phyloP scores from a whole-genome alignment of 2,888 invertebrate genomes.

The Rhimphoctona megacephalus region DNA sequence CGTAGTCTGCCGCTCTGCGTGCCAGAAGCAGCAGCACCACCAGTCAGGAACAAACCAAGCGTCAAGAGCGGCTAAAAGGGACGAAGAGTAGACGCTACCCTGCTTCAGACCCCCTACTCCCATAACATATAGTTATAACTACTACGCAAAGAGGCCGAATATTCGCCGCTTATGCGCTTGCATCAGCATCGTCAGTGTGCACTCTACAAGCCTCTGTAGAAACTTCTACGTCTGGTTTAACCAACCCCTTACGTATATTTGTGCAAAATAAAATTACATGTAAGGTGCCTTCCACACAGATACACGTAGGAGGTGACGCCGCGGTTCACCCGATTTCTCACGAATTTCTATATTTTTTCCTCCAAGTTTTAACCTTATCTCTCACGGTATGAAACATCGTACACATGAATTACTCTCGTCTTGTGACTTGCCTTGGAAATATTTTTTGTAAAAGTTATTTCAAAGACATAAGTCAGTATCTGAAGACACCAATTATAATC shows the following conservation, averaged over 20 bases:
- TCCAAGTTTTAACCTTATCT: not conserved
- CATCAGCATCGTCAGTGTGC: conserved; percentile 43
- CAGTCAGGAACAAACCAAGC: conserved; percentile 59
- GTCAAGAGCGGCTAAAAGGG: conserved; percentile 24
- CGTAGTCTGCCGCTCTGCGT: conserved; percentile 33
- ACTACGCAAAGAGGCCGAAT: conserved; percentile 32
- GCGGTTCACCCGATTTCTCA: conserved; percentile 53
- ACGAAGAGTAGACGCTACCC: not conserved
- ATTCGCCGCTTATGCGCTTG: conserved; percentile 24
- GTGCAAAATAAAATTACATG: not conserved
- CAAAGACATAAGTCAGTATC: not conserved
- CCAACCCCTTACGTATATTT: conserved; percentile 39
- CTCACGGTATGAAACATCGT: not conserved
- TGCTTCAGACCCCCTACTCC: conserved; percentile 34
- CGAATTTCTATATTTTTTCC: conserved; percentile 22
- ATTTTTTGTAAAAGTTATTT: not conserved
- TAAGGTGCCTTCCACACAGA: conserved; percentile 1
- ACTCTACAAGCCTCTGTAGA: conserved; percentile 12
- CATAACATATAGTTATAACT: conserved; percentile 8
- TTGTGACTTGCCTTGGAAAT: not conserved
- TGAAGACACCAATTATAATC: not conserved
- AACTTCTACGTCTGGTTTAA: conserved; percentile 53
- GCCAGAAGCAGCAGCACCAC: conserved; percentile 51
- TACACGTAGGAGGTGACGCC: conserved; percentile 42
- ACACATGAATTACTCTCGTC: not conserved